Base-by-base conservation (phyloP, 2,797 vertebrate species). In the Zenarchopterus dispar region DNA sequence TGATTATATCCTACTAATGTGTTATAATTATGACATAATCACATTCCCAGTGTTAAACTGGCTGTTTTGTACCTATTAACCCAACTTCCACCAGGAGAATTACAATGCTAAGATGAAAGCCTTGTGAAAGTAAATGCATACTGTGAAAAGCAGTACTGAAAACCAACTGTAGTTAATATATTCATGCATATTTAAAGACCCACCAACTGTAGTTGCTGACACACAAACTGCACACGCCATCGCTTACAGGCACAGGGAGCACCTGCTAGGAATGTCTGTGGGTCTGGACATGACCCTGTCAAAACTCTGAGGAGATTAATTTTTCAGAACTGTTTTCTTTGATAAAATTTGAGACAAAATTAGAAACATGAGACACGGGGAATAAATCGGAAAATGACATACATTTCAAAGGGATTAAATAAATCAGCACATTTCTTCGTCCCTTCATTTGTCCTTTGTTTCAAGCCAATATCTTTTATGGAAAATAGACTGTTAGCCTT, bases 251-350 rank as follows among this genome's bases (percentile, higher is more conserved):
- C 71, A 69, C 51, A 71, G 51, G 18, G 56, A 78, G 70, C 73
- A 85, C 88, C 84, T 88, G 84, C 90, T 86, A 85, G 66, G 82
- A 75, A 59, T 66, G 78, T 90, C 84, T 75, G 76, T 51, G 71
- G 78, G 79, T 66, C 73, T 79, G 81, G 86, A 87, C 78, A 67
- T 83, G 89, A 92, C 89, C 89, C 85, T 80, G 79, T 90, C 81
- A 81, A 50, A 70, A 89, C 83, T 71, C 84, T 82, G 56, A 80
- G 81, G 73, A 88, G 86, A 90, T 92, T 91, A 88, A 90, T 89
- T 91, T 77, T 70, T 65, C 62, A n/a, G 55, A 85, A 54, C 87
- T 90, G 84, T 90, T 91, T 91, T 80, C 74, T 71, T 46, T 84
- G 90, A 90, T 89, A 88, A 87, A 88, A 90, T 77, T 23, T 74